These are phyloP conservation scores for Odontocolon sp. DNA, from an alignment of 2,888 invertebrate species.

Conservation along the genomic window DNA sequence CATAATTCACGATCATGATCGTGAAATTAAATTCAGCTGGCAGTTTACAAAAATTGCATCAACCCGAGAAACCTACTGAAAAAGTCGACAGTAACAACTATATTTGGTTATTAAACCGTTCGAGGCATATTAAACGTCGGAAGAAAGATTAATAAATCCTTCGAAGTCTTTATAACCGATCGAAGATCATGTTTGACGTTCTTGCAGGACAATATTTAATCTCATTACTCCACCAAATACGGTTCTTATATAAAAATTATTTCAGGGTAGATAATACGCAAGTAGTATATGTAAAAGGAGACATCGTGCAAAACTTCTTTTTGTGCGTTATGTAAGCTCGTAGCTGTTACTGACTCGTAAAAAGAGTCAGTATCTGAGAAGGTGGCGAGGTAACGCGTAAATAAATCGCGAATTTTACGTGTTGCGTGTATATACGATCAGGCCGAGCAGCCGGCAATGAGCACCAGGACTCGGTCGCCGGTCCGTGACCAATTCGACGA, in stretches of 20 bases:
- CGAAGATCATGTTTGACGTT: neutral
- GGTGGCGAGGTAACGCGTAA: conserved; percentile 10
- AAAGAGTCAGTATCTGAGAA: conserved; percentile 23
- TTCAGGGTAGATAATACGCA: conserved; percentile 30
- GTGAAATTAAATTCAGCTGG: conserved; percentile 16
- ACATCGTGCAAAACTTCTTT: neutral
- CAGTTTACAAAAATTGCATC: conserved; percentile 1
- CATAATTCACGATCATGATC: conserved; percentile 22
- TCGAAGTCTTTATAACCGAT: conserved; percentile 4
- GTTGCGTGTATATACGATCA: conserved; percentile 21
- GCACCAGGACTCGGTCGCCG: conserved; percentile 6
- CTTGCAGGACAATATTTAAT: conserved; percentile 26
- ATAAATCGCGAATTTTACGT: conserved; percentile 55
- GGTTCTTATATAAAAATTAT: conserved; percentile 29
- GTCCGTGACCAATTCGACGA: conserved; percentile 58
- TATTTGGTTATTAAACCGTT: conserved; percentile 1
- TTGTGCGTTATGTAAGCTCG: conserved; percentile 41
- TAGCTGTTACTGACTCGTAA: conserved; percentile 46
- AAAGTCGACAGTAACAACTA: conserved; percentile 24
- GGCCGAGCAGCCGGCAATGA: conserved; percentile 1
- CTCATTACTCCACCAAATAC: conserved; percentile 36
- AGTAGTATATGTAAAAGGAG: conserved; percentile 15
- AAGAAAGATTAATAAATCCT: neutral
- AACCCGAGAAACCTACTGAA: neutral
- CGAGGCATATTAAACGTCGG: neutral